These are phyloP conservation scores for Deilephila elpenor DNA, from an alignment of 2,888 invertebrate genomes.

Conservation along the genomic window DNA sequence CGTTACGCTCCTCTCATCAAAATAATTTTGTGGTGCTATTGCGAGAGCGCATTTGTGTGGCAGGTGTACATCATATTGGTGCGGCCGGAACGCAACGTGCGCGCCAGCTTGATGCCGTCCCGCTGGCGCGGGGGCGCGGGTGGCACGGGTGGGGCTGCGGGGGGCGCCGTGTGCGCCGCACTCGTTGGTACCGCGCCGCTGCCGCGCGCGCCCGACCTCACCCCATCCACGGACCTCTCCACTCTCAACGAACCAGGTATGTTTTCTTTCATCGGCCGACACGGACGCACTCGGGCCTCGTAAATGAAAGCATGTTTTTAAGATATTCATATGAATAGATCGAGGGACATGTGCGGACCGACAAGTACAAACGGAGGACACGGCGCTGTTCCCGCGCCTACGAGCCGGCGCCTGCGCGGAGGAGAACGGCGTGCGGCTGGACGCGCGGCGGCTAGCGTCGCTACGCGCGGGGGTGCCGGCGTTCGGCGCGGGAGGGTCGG, in stretches of 20 bases:
- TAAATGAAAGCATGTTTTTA: background rate
- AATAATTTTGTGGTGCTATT: background rate
- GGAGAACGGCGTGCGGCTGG: constrained; percentile 49
- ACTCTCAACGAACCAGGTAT: constrained; percentile 62
- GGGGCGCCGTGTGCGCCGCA: constrained; percentile 68
- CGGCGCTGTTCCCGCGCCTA: constrained; percentile 45
- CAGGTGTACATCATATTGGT: constrained; percentile 73
- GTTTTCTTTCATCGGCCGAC: background rate
- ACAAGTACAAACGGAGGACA: constrained; percentile 73
- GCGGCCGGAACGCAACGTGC: constrained; percentile 74
- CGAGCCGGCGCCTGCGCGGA: constrained; percentile 29
- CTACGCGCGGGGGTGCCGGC: constrained; percentile 46
- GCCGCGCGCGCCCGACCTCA: constrained; percentile 59
- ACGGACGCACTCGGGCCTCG: no score
- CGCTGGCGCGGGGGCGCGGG: constrained; percentile 58
- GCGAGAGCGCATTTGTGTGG: background rate
- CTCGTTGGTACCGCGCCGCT: constrained; percentile 56
- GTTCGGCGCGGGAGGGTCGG: constrained; percentile 38
- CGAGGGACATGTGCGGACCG: constrained; percentile 62
- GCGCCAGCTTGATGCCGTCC: constrained; percentile 65
- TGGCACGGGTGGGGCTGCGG: constrained; percentile 58
- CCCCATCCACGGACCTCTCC: constrained; percentile 67
- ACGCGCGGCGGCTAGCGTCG: constrained; percentile 53
- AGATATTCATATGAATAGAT: constrained; percentile 47
- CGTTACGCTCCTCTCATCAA: background rate